Base-by-base conservation (phyloP, 2,888 invertebrate genomes). In the Idaea dimidiata region DNA sequence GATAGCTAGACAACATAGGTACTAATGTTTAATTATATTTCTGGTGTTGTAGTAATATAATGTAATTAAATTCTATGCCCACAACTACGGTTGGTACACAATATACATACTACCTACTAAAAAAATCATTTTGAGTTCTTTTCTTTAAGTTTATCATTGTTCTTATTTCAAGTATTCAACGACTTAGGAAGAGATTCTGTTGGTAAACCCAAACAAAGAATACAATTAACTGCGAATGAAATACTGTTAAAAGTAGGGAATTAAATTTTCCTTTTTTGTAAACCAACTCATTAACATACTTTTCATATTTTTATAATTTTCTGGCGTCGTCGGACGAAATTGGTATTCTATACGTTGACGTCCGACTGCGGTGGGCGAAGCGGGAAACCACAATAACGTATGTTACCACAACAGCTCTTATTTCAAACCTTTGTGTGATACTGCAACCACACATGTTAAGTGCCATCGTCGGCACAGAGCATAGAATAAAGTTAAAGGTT, bases 331-430 rank as follows among this genome's bases (percentile, higher is more conserved):
- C 43, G 43, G 43, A 10, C 43, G 43, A 61, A 57, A 43, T n/a
- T n/a, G n/a, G n/a, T 53, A 59, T 59, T 17, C 14, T 63, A 14
- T 43, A 43, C 43, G 62, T 68, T 57, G 56, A 62, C 62, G 60
- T 62, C 54, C 65, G 62, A 63, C 66, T 72, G 66, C 58, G 67
- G 68, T 66, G 58, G 63, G 61, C 64, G 59, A 43, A 67, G 18
- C 61, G 60, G 63, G 65, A 17, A 59, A 58, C 71, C 68, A 62
- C 62, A 62, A 61, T 59, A 60, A 64, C 66, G 58, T 60, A 57
- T 54, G 59, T 58, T 55, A 68, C 71, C 71, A 58, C 67, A 66
- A 65, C 64, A 56, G 64, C 65, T 66, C 66, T 61, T 63, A 63
- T 64, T 63, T 59, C 60, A 67, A 61, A 64, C 65, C 60, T 63